phyloP scores from a whole-genome alignment of 23 tunicate species.

The Trididemnum miniatum region DNA sequence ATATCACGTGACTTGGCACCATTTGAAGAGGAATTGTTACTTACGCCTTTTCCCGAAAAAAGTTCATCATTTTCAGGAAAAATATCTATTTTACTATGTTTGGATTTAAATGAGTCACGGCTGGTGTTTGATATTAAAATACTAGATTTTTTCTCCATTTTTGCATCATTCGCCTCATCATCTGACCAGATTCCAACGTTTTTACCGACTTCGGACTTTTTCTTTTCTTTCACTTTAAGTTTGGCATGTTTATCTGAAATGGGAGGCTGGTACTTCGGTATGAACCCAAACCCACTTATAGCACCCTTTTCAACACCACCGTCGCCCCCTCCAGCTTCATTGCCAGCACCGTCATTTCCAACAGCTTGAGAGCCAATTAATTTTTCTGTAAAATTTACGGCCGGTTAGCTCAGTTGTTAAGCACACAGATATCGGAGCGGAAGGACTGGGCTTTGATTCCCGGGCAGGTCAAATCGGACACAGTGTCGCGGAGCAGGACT shows the following conservation, averaged over 20 bases:
- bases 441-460: no score
- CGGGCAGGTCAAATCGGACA: no score
- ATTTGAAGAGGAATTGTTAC: background rate
- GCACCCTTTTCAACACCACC: background rate
- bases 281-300: slow-evolving; percentile 9
- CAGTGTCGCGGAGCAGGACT: no score
- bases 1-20: background rate
- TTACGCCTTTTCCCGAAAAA: background rate
- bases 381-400: no score
- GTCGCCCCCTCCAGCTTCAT: background rate
- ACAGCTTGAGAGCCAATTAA: no score
- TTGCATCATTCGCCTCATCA: background rate
- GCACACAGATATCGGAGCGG: no score
- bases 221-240: background rate
- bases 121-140: background rate
- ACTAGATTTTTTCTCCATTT: background rate
- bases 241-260: no score
- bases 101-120: background rate
- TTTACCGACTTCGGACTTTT: background rate
- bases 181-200: slow-evolving; percentile 29
- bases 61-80: background rate
- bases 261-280: background rate
- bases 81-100: background rate
- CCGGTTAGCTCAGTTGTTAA: no score
- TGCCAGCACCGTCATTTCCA: background rate